A percentile compares a stretch with the other conserved stretches of the same genome.
phyloP scores from a whole-genome alignment of 2,113 vertebrate genomes.

The Monopterus albus region DNA sequence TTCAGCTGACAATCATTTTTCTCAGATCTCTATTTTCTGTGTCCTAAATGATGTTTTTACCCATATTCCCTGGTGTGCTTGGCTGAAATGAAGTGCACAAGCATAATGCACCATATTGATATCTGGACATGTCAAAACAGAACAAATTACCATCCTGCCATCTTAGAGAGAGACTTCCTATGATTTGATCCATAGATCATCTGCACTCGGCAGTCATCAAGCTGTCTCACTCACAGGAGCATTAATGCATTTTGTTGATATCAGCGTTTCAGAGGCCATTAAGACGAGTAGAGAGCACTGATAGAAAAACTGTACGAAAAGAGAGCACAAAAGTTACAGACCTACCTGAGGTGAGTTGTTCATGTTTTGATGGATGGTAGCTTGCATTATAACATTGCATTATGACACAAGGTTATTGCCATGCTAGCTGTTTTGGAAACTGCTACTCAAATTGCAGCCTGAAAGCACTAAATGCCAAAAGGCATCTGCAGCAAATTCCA shows the following conservation, averaged over 20 bases:
- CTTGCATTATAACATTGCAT: slow-evolving; percentile 13
- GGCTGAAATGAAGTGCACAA: slow-evolving; percentile 58
- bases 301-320: slow-evolving; percentile 40
- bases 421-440: slow-evolving; percentile 8
- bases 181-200: slow-evolving; percentile 72
- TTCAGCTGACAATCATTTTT: background rate
- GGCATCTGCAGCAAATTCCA: background rate
- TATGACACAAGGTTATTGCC: background rate
- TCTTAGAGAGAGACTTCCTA: slow-evolving; percentile 52
- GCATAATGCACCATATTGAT: slow-evolving; percentile 69
- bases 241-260: slow-evolving; percentile 81
- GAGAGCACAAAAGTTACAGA: slow-evolving; percentile 47
- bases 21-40: background rate
- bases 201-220: slow-evolving; percentile 59
- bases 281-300: slow-evolving; percentile 64
- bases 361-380: slow-evolving; percentile 14
- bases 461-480: background rate
- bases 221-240: slow-evolving; percentile 69
- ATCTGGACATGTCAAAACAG: slow-evolving; percentile 64
- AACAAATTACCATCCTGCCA: slow-evolving; percentile 54
- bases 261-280: slow-evolving; percentile 82
- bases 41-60: background rate
- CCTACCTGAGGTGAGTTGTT: slow-evolving; percentile 14
- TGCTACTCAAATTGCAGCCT: background rate
- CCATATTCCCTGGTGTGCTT: slow-evolving; percentile 16